Base-by-base conservation (phyloP, 2,888 invertebrate genomes). In the Aethes cnicana region DNA sequence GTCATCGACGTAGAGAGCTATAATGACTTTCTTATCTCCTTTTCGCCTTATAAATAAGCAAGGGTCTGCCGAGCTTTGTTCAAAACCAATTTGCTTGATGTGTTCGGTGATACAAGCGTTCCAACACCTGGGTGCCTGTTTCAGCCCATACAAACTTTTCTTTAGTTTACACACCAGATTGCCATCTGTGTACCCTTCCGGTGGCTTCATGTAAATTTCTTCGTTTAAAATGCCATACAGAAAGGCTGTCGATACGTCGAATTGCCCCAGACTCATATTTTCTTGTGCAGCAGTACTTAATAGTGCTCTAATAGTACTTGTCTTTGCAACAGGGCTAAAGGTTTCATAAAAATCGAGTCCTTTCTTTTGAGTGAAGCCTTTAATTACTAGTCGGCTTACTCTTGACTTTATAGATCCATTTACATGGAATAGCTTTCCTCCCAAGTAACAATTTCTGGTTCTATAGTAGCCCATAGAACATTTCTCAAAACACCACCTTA, bases 401-500 rank as follows among this genome's bases (percentile, higher is more conserved):
- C 55, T 63, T 69, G 4, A 52, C 55, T 56, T 54, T 55, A 42
- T 44, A 61, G 5, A 57, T 37, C 57, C 57, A 61, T 48, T 53
- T 61, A 33, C 49, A 49, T 5, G 46, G 26, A 25, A 61, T 55
- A 6, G 57, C 47, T 36, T 58, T 64, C 20, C 53, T n/a, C n/a
- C n/a, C n/a, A n/a, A n/a, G n/a, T n/a, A n/a, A n/a, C n/a, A n/a
- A n/a, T n/a, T n/a, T n/a, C n/a, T n/a, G n/a, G n/a, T n/a, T n/a
- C n/a, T n/a, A n/a, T n/a, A n/a, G n/a, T n/a, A n/a, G n/a, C n/a
- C n/a, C n/a, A n/a, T n/a, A n/a, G n/a, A n/a, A n/a, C n/a, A n/a
- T n/a, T n/a, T n/a, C n/a, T n/a, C n/a, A n/a, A n/a, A n/a, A n/a
- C n/a, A n/a, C n/a, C n/a, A n/a, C n/a, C n/a, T n/a, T n/a, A n/a